Evolutionary conservation across 2,113 vertebrate genomes (phyloP), one percentile per base, ranked within the genome.

Genomic region (Anoplopoma fimbria): DNA sequence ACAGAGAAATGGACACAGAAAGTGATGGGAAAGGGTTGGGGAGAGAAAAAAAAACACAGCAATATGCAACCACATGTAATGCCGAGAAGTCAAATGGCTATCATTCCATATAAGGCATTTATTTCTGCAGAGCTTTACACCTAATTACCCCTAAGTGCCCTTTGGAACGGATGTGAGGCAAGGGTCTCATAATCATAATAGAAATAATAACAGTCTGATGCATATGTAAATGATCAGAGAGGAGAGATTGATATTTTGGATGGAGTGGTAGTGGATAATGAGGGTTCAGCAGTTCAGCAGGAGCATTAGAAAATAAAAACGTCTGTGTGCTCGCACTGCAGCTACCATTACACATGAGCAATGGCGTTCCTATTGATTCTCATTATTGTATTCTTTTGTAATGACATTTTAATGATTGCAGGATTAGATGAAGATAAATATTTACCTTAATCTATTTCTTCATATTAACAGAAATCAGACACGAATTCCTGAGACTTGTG

Each of bases 281-380:
- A 87, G 91, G 90, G 94, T 95, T 95, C 93, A 93, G 89, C 78
- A 95, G 95, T 94, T 95, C 92, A 94, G 73, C 47, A 0, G 75
- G 73, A 85, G 84, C 88, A 86, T 92, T 92, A 90, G 65, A 70
- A 82, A 83, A 87, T 75, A 82, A 74, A 79, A 86, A 75, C 74
- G 82, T 75, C 74, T 51, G 68, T 17, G 77, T 60, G 86, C 77
- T 63, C 63, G 31, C 17, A 15, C 78, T 58, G 83, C 69, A 64
- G 65, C 70, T 33, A 33, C 85, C 27, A 65, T 69, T 83, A 60
- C 87, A 55, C 38, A 84, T 83, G 83, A 90, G 73, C 70, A 15
- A 77, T 76, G 62, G 38, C 63, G 79, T 75, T 21, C 45, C 60
- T 69, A 89, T 91, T 78, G 88, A 92, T 89, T 90, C 79, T 72